Evolutionary conservation across 2,888 invertebrate genomes (phyloP), one percentile per base, ranked within the genome.

Genomic region (Schizotus pectinicornis): DNA sequence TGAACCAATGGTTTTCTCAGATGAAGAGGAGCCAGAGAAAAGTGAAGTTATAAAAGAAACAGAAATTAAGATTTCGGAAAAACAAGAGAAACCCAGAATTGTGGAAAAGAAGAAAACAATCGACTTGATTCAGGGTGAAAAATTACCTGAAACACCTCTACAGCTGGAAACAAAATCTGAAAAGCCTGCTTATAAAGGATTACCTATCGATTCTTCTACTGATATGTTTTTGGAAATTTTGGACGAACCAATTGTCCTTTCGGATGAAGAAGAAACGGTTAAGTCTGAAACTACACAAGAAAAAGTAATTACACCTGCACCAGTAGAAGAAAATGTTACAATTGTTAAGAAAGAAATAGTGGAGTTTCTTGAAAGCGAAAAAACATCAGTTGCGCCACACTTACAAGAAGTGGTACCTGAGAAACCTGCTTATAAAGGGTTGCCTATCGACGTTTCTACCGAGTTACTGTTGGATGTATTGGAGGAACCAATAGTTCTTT

Each of bases 161-260:
- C 3, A 2, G 7, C 2, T 11, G 31, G 46, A 46, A 8, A 1
- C 30, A 30, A 35, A 12, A 41, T 39, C 49, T 47, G n/a, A 7
- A 39, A 55, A 59, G 36, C 6, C 14, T 22, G 42, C 42, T 7
- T 58, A 61, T 14, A 66, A 67, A 56, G 68, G 68, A 14, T 61
- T 69, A 11, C 69, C 73, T 7, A 52, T 72, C 35, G 71, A 73
- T 52, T 73, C 75, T 22, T 64, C 75, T 0, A 63, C 74, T 13
- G 73, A 65, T 41, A 58, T 71, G 1, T 79, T 79, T 73, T 74
- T 81, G 72, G 67, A 68, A 46, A 50, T 79, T 73, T 74, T 81
- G 73, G 68, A 70, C 55, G 65, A 70, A 58, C 67, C 70, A 35
- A 56, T 68, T 36, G 58, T 59, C 12, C 64, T 75, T 53, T 72